Evolutionary conservation across 2,888 invertebrate genomes (phyloP).

Genomic region (Entomobrya proxima): DNA sequence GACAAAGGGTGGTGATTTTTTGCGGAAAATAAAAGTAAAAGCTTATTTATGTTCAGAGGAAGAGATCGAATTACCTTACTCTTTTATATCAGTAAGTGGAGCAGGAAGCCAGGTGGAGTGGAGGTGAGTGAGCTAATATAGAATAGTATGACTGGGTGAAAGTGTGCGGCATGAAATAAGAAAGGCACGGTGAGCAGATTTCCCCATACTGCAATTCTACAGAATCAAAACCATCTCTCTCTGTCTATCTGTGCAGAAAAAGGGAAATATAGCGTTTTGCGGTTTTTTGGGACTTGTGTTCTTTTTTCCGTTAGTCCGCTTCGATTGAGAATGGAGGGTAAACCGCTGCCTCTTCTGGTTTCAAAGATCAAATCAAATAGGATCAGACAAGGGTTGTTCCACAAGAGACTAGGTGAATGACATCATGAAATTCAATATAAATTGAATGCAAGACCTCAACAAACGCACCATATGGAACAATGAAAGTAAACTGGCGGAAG

Average conservation of each 20-base stretch:
- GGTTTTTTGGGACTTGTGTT: background rate
- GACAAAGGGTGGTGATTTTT: background rate
- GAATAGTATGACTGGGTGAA: background rate
- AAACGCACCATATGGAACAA: conserved; percentile 44
- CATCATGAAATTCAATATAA: conserved; percentile 65
- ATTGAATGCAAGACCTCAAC: conserved; percentile 58
- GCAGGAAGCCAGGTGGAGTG: background rate
- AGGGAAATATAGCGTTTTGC: background rate
- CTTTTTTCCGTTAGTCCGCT: background rate
- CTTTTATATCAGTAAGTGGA: conserved; percentile 6
- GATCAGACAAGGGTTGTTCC: conserved; percentile 57
- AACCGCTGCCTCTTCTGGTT: conserved; percentile 34
- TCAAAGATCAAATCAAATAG: conserved; percentile 59
- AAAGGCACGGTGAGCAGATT: conserved; percentile 16
- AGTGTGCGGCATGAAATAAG: background rate
- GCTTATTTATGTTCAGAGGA: conserved; percentile 21
- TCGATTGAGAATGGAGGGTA: conserved; percentile 16
- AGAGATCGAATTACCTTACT: background rate
- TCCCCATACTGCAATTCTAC: conserved; percentile 11
- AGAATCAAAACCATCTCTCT: background rate
- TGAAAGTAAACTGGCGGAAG: conserved; percentile 43
- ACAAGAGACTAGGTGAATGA: conserved; percentile 57
- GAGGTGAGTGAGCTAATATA: conserved; percentile 3
- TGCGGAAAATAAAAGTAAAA: conserved; percentile 1
- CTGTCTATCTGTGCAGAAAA: background rate